phyloP scores from a whole-genome alignment of 2,888 invertebrate species.

The Hyposoter dolosus region DNA sequence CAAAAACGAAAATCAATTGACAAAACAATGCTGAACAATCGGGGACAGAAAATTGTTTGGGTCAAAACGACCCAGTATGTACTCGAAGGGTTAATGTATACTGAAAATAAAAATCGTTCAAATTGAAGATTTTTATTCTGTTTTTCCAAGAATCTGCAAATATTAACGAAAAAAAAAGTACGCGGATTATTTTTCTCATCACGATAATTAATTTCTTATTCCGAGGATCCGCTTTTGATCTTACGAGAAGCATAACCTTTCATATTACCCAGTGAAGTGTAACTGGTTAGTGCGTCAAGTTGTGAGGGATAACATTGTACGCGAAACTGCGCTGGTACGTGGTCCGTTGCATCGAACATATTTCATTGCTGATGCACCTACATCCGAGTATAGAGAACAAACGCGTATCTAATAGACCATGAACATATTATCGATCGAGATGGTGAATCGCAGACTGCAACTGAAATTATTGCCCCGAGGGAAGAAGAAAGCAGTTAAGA shows the following conservation, averaged over 20 bases:
- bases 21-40: no score
- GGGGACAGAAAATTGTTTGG: no score
- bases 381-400: slow-evolving; percentile 40
- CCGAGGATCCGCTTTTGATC: background rate
- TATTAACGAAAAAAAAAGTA: background rate
- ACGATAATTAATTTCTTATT: background rate
- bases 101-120: background rate
- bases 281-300: slow-evolving; percentile 24
- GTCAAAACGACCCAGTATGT: no score
- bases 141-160: background rate
- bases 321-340: slow-evolving; percentile 26
- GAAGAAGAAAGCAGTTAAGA: slow-evolving; percentile 34
- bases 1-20: no score
- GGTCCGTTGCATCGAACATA: slow-evolving; percentile 20
- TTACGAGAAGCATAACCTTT: background rate
- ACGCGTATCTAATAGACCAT: slow-evolving; percentile 61
- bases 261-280: slow-evolving; percentile 5
- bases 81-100: background rate
- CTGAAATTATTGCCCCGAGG: slow-evolving; percentile 58
- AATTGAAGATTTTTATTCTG: background rate
- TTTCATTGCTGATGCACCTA: slow-evolving; percentile 31
- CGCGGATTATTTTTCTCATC: background rate
- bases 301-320: slow-evolving; percentile 23
- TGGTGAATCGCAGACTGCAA: slow-evolving; percentile 65
- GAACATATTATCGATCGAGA: slow-evolving; percentile 61